Base-by-base conservation (phyloP, 1,140 invertebrate genomes). In the Homarus americanus region DNA sequence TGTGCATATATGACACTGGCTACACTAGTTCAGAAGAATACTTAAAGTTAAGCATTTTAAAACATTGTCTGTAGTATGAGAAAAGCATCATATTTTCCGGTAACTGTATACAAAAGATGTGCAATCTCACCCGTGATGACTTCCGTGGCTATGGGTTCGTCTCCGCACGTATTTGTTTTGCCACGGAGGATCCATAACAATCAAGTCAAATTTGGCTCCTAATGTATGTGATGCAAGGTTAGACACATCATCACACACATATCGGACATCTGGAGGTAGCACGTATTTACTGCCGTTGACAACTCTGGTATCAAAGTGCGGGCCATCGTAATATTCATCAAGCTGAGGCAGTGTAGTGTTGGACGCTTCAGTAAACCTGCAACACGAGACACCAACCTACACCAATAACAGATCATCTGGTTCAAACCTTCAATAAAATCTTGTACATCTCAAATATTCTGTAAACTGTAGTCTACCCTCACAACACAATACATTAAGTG, bases 111-210 rank as follows among this genome's bases (percentile, higher is more conserved):
- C n/a, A n/a, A n/a, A n/a, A n/a, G n/a, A n/a, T n/a, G 38, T 91
- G 93, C 12, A 87, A 82, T 93, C 93, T 94, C 96, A 96, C 96
- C 95, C 94, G 93, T 93, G 83, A 91, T 95, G 87, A 78, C 69
- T 82, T 93, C 94, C 93, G 93, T 94, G 93, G 87, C 94, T 94
- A 92, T 95, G 95, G 95, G 97, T 98, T 92, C 96, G 94, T 92
- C 98, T 95, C 93, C 97, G 96, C 38, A 98, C 97, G 89, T 97
- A 98, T 94, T 98, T 98, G 94, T 99, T 99, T 94, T 96, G 96
- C 98, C 98, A 99, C 1, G 98, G 98, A 83, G 98, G 98, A 95
- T 99, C 98, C 91, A 98, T 95, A 32, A 98, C 94, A 82, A 99
- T 95, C 75, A 98, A 94, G 94, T 98, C 97, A 96, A 96, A 98